phyloP scores from a whole-genome alignment of 1,140 invertebrate species.

The Anthonomus grandis region DNA sequence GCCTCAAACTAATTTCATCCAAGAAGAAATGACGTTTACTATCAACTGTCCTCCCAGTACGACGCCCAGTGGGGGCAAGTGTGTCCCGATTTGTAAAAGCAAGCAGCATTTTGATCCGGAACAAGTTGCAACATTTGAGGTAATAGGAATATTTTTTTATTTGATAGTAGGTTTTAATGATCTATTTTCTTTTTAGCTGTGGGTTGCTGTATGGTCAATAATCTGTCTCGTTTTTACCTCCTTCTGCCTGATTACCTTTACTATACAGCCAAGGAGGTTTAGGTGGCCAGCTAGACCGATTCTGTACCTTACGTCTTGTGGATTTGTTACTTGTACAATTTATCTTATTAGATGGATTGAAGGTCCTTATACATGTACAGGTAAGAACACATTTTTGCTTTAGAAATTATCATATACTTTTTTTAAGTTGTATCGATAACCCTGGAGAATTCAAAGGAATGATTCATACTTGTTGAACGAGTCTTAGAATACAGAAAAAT shows the following conservation, averaged over 20 bases:
- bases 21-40: slow-evolving; percentile 21
- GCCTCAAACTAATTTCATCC: slow-evolving; percentile 16
- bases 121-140: slow-evolving; percentile 28
- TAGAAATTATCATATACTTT: too few relatives aligned
- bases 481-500: too few relatives aligned
- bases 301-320: slow-evolving; percentile 83
- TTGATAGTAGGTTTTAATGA: background rate
- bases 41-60: slow-evolving; percentile 29
- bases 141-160: slow-evolving; percentile 1
- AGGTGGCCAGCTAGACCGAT: slow-evolving; percentile 82
- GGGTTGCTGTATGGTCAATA: slow-evolving; percentile 81
- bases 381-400: slow-evolving; percentile 19
- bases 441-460: too few relatives aligned
- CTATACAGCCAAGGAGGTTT: slow-evolving; percentile 79
- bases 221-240: slow-evolving; percentile 81
- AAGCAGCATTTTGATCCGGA: slow-evolving; percentile 15
- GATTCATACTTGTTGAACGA: too few relatives aligned
- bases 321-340: slow-evolving; percentile 71
- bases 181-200: slow-evolving; percentile 61
- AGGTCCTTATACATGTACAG: slow-evolving; percentile 55
- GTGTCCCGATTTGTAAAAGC: slow-evolving; percentile 37
- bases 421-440: too few relatives aligned
- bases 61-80: slow-evolving; percentile 43
- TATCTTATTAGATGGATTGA: slow-evolving; percentile 67
- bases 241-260: slow-evolving; percentile 84